These are phyloP conservation scores for Thunnus maccoyii DNA, from an alignment of 2,113 vertebrate species.

Conservation along the genomic window DNA sequence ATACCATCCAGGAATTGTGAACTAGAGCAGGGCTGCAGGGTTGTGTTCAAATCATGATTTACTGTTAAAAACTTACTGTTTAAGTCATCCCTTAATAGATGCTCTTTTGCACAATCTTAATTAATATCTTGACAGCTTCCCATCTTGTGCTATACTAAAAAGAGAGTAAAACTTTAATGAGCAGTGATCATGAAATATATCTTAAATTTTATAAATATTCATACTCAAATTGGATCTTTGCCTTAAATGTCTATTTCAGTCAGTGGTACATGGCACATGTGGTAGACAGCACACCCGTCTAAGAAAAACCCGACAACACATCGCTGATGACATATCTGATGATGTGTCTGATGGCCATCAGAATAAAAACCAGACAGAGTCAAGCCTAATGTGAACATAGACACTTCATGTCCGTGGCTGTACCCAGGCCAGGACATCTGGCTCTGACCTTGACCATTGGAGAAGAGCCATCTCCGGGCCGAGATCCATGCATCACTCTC, in stretches of 20 bases:
- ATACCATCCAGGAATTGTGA: conserved; percentile 24
- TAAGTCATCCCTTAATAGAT: conserved; percentile 1
- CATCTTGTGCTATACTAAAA: conserved; percentile 28
- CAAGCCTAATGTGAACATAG: conserved; percentile 34
- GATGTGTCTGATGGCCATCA: not conserved
- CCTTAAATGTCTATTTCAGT: conserved; percentile 21
- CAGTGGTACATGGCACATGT: not conserved
- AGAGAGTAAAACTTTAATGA: conserved; percentile 48
- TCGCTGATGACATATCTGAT: conserved; percentile 7
- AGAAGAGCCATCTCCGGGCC: conserved; percentile 67
- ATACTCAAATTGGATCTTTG: conserved; percentile 32
- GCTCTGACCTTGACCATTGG: conserved; percentile 79
- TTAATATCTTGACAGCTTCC: conserved; percentile 46
- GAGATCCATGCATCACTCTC: conserved; percentile 76
- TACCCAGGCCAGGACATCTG: conserved; percentile 56
- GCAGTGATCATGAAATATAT: conserved; percentile 26
- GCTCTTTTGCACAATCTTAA: conserved; percentile 33
- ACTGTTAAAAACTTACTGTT: not conserved
- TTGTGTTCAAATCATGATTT: not conserved
- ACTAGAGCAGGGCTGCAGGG: conserved; percentile 8
- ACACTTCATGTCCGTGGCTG: conserved; percentile 53
- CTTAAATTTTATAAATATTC: conserved; percentile 32
- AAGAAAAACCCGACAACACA: conserved; percentile 5
- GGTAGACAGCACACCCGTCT: not conserved
- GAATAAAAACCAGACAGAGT: conserved; percentile 10